Conservation (phyloP, 2,888 invertebrate genomes). For the Mycogona germanica region DNA sequence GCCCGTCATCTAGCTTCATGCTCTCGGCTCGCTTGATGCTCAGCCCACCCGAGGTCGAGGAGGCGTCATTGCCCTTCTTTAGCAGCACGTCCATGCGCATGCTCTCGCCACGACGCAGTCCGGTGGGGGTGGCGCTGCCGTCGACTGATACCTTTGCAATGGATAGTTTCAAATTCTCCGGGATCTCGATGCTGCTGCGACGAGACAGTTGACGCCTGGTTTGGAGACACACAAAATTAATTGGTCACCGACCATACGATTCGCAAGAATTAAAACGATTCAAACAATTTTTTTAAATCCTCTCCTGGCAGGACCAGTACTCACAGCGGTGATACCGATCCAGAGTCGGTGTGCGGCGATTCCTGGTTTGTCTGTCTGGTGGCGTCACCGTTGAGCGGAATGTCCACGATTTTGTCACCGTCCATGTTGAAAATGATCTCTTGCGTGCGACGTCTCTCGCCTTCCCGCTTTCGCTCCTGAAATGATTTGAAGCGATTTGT, state of each 20-base stretch:
- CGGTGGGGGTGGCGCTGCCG: background rate
- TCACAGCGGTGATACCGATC: slow-evolving; percentile 15
- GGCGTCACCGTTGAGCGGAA: slow-evolving; percentile 14
- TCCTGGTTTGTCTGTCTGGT: background rate
- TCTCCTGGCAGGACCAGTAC: background rate
- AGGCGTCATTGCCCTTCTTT: slow-evolving; percentile 12
- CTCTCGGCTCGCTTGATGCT: slow-evolving; percentile 73
- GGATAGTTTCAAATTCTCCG: slow-evolving; percentile 13
- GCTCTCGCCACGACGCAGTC: slow-evolving; percentile 18
- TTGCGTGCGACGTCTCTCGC: slow-evolving; percentile 47
- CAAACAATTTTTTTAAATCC: too few relatives aligned
- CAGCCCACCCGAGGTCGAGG: slow-evolving; percentile 23
- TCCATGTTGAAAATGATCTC: slow-evolving; percentile 36
- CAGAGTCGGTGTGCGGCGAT: background rate
- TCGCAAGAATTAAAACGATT: too few relatives aligned
- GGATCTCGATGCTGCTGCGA: slow-evolving; percentile 10
- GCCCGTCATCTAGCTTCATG: slow-evolving; percentile 55
- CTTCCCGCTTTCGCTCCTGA: slow-evolving; percentile 51
- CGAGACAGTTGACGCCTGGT: slow-evolving; percentile 1
- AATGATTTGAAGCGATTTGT: slow-evolving; percentile 15
- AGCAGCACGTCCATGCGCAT: slow-evolving; percentile 12
- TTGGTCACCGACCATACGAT: too few relatives aligned
- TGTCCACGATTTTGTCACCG: slow-evolving; percentile 11
- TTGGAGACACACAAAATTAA: background rate
- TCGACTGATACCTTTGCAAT: slow-evolving; percentile 1